Base-by-base conservation (phyloP, 2,888 invertebrate genomes). In the Melinaea menophilus region DNA sequence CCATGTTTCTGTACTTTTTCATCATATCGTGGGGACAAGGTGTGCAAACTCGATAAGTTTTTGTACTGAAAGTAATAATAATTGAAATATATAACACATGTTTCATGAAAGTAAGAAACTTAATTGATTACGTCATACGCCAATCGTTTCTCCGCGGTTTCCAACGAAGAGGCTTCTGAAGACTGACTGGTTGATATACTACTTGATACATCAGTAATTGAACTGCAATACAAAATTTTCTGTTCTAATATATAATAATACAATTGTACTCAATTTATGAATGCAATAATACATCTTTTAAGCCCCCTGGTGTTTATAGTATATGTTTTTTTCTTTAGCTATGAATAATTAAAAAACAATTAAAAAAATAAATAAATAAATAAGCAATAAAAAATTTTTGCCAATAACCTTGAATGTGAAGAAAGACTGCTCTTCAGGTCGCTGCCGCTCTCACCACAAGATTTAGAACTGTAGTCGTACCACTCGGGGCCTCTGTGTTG, bases 1-100 rank as follows among this genome's bases (percentile, higher is more conserved):
- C 80, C 0, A 72, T 45, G 65, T 85, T 83, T 2, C 64, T 74
- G 66, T 74, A 70, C 37, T 76, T 76, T 72, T 81, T 82, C 67
- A 81, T 63, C 83, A 85, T 82, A 46, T 86, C 87, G 0, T 75
- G 70, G 0, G 82, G 80, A 56, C 87, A 87, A 0, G 81, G 72
- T 0, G 71, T 76, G 69, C 87, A 87, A 0, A 69, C 66, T 0
- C 88, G 79, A 63, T 79, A 79, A 12, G 71, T 59, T 51, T 73
- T 66, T 0, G 73, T 79, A 1, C 88, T 88, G 61, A 1, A 57
- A 31, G 4, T 31, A 4, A 31, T 13, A 35, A 35, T 31, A 9
- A 51, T 9, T 51, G 7, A n/a, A 48, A 48, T 48, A 48, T 48
- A 48, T n/a, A n/a, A 48, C 22, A 31, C 31, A 51, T 31, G 1